phyloP scores from a whole-genome alignment of 1,140 invertebrate genomes.

The Pseudomyrmex sp. region DNA sequence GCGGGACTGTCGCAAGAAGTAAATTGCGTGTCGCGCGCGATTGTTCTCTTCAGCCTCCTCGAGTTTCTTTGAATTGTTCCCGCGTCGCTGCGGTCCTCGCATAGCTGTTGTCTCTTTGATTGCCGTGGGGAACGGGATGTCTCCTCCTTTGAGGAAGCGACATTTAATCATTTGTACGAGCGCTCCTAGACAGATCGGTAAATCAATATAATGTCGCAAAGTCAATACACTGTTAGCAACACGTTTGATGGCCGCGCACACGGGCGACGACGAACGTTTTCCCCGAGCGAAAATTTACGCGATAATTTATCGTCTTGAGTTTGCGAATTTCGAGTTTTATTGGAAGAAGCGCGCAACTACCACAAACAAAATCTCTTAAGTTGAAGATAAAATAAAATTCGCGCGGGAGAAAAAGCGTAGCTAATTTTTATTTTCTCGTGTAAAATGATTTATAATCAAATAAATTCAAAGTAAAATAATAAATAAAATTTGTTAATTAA shows the following conservation, averaged over 20 bases:
- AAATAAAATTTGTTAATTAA: background rate
- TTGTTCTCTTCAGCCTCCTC: slow-evolving; percentile 12
- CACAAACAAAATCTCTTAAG: slow-evolving; percentile 9
- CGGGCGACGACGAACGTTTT: background rate
- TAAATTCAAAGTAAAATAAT: background rate
- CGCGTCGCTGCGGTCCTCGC: background rate
- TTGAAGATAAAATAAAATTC: slow-evolving; percentile 19
- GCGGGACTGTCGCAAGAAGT: slow-evolving; percentile 23
- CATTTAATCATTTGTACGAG: slow-evolving; percentile 50
- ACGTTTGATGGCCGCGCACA: slow-evolving; percentile 35
- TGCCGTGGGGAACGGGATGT: background rate
- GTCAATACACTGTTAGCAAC: slow-evolving; percentile 41
- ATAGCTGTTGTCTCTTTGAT: slow-evolving; percentile 1
- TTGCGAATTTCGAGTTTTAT: slow-evolving; percentile 29
- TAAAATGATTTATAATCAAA: slow-evolving; percentile 9
- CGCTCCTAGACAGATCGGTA: slow-evolving; percentile 24
- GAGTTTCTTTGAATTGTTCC: slow-evolving; percentile 31
- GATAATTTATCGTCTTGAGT: background rate
- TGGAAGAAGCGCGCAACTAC: slow-evolving; percentile 10
- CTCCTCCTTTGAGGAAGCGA: slow-evolving; percentile 2
- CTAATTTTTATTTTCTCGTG: background rate
- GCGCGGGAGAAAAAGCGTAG: slow-evolving; percentile 1
- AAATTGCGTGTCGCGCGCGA: slow-evolving; percentile 45
- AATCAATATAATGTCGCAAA: slow-evolving; percentile 52
- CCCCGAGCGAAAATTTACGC: slow-evolving; percentile 29